Evolutionary conservation across 2,797 vertebrate species (phyloP).

Genomic region (Cossypha niveicapilla): DNA sequence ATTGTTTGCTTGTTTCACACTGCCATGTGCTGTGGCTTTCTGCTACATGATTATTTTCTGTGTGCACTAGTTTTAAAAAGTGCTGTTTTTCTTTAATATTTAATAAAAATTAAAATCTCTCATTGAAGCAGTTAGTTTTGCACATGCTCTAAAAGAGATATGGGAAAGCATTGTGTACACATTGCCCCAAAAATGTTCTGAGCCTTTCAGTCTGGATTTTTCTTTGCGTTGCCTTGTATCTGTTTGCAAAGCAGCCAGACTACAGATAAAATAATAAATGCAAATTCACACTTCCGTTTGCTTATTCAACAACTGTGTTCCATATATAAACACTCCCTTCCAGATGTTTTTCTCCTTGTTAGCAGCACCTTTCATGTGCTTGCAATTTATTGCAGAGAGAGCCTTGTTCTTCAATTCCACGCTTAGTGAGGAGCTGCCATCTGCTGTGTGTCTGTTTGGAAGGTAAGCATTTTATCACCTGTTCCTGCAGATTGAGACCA

Average conservation of each 20-base stretch:
- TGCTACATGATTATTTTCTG: not conserved
- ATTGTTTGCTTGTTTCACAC: not conserved
- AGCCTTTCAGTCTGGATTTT: not conserved
- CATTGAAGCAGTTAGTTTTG: not conserved
- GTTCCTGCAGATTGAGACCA: not conserved
- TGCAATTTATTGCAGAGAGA: not conserved
- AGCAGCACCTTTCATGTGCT: not conserved
- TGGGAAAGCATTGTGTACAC: not conserved
- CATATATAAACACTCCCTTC: not conserved
- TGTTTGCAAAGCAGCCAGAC: not conserved
- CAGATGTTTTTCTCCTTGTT: conserved; percentile 38
- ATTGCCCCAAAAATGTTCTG: not conserved
- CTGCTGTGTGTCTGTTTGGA: not conserved
- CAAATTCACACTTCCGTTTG: not conserved
- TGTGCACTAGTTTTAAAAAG: not conserved
- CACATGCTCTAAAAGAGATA: not conserved
- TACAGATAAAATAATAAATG: not conserved
- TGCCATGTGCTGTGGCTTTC: not conserved
- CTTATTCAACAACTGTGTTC: not conserved
- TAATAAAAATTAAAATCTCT: not conserved
- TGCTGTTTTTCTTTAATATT: not conserved
- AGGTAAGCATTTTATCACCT: conserved; percentile 20
- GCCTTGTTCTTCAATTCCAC: not conserved
- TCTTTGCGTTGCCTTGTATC: not conserved
- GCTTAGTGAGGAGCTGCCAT: not conserved